These are phyloP conservation scores for Hemibagrus guttatus DNA, from an alignment of 2,797 vertebrate genomes.

Conservation along the genomic window DNA sequence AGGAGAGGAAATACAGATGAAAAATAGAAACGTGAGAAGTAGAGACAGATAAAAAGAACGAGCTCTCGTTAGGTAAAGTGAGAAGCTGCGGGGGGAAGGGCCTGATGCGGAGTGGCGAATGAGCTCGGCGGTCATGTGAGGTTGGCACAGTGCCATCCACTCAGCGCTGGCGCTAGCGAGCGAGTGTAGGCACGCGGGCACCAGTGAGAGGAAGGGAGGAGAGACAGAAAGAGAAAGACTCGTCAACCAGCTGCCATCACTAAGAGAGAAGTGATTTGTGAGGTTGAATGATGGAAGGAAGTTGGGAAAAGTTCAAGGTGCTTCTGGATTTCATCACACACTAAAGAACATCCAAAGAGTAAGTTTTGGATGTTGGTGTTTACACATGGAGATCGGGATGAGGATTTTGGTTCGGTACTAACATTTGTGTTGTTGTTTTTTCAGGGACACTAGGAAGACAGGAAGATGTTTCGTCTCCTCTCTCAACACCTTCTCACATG, in stretches of 20 bases:
- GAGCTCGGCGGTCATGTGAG: conserved; percentile 91
- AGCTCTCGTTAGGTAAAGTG: conserved; percentile 45
- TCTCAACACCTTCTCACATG: background rate
- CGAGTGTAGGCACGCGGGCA: conserved; percentile 76
- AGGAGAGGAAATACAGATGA: conserved; percentile 31
- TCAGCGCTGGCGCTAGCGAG: conserved; percentile 94
- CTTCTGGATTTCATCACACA: conserved; percentile 12
- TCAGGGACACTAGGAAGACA: background rate
- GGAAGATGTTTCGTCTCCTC: background rate
- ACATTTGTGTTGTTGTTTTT: background rate
- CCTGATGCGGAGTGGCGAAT: conserved; percentile 89
- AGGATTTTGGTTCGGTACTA: background rate
- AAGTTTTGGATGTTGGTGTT: conserved; percentile 23
- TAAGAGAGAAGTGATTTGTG: conserved; percentile 47
- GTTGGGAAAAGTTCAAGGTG: conserved; percentile 49
- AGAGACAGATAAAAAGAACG: conserved; percentile 35
- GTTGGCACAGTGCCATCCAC: conserved; percentile 99
- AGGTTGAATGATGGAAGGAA: conserved; percentile 25
- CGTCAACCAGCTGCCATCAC: conserved; percentile 60
- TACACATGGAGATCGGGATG: background rate
- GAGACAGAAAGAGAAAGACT: conserved; percentile 77
- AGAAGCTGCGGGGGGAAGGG: conserved; percentile 77
- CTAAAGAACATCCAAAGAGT: conserved; percentile 7
- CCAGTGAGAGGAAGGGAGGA: conserved; percentile 75
- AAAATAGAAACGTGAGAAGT: conserved; percentile 36